phyloP scores from a whole-genome alignment of 2,113 vertebrate genomes.

The Tursiops truncatus region DNA sequence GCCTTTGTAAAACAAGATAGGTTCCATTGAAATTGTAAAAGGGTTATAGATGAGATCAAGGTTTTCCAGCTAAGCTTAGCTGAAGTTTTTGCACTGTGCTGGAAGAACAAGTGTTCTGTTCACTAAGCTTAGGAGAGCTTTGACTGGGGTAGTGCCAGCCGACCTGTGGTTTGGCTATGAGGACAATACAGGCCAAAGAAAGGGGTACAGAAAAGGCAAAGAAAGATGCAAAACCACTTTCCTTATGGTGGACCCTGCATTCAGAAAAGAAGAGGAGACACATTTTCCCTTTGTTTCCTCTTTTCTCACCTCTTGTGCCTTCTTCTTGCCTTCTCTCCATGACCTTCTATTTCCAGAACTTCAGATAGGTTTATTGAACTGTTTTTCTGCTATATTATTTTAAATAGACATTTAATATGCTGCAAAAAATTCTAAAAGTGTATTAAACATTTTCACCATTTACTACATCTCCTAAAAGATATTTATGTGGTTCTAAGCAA shows the following conservation, averaged over 20 bases:
- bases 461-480: neutral
- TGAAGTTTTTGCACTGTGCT: neutral
- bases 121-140: neutral
- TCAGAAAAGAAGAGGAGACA: neutral
- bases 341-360: neutral
- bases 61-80: neutral
- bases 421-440: neutral
- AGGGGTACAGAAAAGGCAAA: neutral
- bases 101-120: neutral
- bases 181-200: neutral
- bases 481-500: neutral
- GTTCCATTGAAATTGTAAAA: neutral
- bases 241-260: neutral
- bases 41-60: neutral
- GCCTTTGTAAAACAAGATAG: neutral
- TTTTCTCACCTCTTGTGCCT: neutral
- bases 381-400: neutral
- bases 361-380: neutral
- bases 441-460: neutral
- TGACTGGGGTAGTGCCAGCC: fast-evolving
- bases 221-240: neutral
- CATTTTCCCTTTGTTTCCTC: neutral
- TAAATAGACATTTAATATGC: neutral
- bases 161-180: neutral
- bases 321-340: neutral